Conservation (phyloP, 2,888 invertebrate species). For the Cephus pulcher region DNA sequence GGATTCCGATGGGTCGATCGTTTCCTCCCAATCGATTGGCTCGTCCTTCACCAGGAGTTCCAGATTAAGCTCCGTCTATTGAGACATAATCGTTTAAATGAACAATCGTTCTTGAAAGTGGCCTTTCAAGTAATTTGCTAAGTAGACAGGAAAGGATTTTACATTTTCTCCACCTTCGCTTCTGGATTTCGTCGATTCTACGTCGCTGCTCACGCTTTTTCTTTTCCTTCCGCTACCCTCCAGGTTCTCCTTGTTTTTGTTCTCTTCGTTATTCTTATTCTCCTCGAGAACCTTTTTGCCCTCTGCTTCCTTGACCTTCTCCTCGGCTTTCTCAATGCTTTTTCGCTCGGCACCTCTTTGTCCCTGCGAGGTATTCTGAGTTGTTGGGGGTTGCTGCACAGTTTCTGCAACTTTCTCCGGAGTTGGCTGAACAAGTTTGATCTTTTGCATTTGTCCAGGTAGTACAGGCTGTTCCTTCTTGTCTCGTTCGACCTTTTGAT, state of each 20-base stretch:
- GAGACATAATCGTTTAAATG: constrained; percentile 16
- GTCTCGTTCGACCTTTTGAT: constrained; percentile 71
- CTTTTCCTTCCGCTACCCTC: constrained; percentile 54
- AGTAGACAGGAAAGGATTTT: constrained; percentile 22
- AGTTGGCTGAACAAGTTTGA: constrained; percentile 58
- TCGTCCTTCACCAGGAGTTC: constrained; percentile 71
- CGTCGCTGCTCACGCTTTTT: constrained; percentile 52
- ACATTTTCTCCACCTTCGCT: constrained; percentile 59
- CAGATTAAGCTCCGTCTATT: constrained; percentile 59
- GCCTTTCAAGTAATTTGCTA: background rate
- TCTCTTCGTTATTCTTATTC: constrained; percentile 51
- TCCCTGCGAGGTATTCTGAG: constrained; percentile 54
- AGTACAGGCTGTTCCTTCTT: constrained; percentile 55
- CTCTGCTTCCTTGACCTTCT: constrained; percentile 35
- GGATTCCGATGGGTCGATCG: constrained; percentile 75
- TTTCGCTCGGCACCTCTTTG: constrained; percentile 20
- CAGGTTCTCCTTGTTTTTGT: constrained; percentile 58
- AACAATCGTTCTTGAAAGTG: constrained; percentile 5
- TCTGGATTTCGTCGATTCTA: constrained; percentile 59
- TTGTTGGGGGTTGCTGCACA: constrained; percentile 36
- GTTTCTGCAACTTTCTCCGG: constrained; percentile 47
- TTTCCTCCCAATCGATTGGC: constrained; percentile 80
- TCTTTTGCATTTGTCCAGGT: constrained; percentile 60
- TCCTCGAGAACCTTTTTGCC: constrained; percentile 50
- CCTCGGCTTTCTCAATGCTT: constrained; percentile 28